Base-by-base conservation (phyloP, 2,113 vertebrate species). In the Etia nguti region DNA sequence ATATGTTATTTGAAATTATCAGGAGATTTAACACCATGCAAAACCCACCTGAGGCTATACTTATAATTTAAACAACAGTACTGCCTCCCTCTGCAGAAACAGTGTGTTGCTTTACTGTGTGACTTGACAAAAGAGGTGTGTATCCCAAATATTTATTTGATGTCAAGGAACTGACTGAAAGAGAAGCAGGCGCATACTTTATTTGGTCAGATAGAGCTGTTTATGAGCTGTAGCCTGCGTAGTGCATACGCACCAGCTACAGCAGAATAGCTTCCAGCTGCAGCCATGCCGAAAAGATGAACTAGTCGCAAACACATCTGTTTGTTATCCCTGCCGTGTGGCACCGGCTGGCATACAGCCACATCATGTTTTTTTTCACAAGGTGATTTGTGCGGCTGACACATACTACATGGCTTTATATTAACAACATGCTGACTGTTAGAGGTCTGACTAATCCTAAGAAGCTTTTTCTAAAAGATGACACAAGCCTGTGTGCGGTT, bases 401-500 rank as follows among this genome's bases (percentile, higher is more conserved):
- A 65, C 73, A 31, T 77, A 68, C 46, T 20, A 81, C 79, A 84
- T 80, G 85, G 46, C 82, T 92, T 90, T 86, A 88, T 86, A 86
- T 86, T 82, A 88, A 90, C 82, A 88, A 60, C 88, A 87, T 62
- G 88, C 59, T 82, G 70, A 92, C 84, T 88, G 50, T 90, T 55
- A 29, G 85, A 86, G 59, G 83, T 87, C 75, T 73, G 62, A 73
- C 80, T 95, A 94, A 95, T 94, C 92, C 92, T 87, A 83, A 90
- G 89, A 87, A 88, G 92, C 86, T 92, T 93, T 93, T 87, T 88
- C 29, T 48, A 62, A 92, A 93, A 88, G 82, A 88, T 90, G 91
- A 91, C 85, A 89, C 75, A 8, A 80, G 89, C 82, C 84, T 84
- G 77, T 86, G 54, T 93, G 89, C 73, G 52, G 77, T 90, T 89